phyloP scores from a whole-genome alignment of 2,113 vertebrate genomes.

The Melanerpes formicivorus region DNA sequence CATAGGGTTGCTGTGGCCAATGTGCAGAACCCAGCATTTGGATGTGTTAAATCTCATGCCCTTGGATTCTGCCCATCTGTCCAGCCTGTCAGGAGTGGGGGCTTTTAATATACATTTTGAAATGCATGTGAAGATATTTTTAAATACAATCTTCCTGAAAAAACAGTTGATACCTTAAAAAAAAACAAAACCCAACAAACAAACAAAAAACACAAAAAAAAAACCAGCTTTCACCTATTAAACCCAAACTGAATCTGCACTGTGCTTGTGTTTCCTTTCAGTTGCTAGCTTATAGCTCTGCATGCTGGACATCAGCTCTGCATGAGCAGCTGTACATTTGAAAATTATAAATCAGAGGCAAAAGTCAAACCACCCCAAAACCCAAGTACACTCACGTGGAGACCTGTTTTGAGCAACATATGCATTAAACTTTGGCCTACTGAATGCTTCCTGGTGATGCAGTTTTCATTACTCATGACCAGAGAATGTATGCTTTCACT shows the following conservation, averaged over 20 bases:
- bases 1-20: too few relatives aligned
- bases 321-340: not conserved
- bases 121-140: not conserved
- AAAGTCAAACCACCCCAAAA: not conserved
- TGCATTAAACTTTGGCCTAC: not conserved
- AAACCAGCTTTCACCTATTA: not conserved
- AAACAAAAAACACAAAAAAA: not conserved
- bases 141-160: not conserved
- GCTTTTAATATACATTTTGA: not conserved
- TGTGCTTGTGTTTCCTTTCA: not conserved
- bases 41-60: too few relatives aligned
- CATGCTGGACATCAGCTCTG: rapidly evolving
- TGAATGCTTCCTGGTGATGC: not conserved
- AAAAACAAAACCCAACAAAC: not conserved
- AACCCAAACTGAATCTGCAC: not conserved
- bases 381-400: not conserved
- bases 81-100: not conserved
- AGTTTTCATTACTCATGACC: not conserved
- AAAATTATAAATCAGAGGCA: not conserved
- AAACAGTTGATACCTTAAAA: not conserved
- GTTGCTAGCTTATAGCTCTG: not conserved
- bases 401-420: not conserved
- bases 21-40: too few relatives aligned
- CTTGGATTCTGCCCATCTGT: too few relatives aligned
- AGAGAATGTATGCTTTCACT: not conserved